Base-by-base conservation (phyloP, 2,113 vertebrate species). In the Irena cyanogastra region DNA sequence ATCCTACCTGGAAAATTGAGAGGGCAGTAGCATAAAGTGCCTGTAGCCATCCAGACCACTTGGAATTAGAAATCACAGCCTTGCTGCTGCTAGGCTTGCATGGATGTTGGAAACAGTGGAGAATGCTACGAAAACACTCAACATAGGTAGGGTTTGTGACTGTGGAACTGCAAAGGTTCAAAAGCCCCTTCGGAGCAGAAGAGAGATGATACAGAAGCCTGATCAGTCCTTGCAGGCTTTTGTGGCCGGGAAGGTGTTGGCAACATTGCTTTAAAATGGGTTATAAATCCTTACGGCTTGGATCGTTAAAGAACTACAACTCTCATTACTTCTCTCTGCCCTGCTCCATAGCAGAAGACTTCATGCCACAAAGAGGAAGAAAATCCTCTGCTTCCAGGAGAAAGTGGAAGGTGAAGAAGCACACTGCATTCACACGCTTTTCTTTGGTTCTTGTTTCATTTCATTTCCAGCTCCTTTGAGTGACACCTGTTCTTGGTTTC, bases 261-360 rank as follows among this genome's bases (percentile, higher is more conserved):
- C 54, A 91, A 49, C 59, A 21, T 60, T 75, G 44, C 64, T 95
- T 75, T 82, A 53, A 95, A 95, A 72, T 1, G 74, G 83, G 65
- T 84, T 77, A 87, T 88, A 89, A 87, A 90, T 90, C 82, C 82
- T 85, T 83, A 85, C 63, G 90, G 33, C 60, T 83, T 74, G 50
- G 42, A 26, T 85, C 22, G 4, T 93, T 90, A 69, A 72, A 84
- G 93, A 95, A 24, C 71, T 74, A n/a, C 42, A 68, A 76, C 45
- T 87, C 88, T 84, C 21, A 27, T 44, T 72, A 68, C 27, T 83
- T 79, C 53, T 19, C 54, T 78, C 60, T 82, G 35, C 31, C 47
- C 45, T 88, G 41, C 44, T 88, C 52, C 84, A 19, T 71, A 78
- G 64, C 35, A 60, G 52, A 83, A 28, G 20, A 78, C n/a, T 82